A percentile compares a stretch with the other conserved stretches of the same genome.
phyloP scores from a whole-genome alignment of 2,797 vertebrate genomes.

The Ctenosaura bakeri region DNA sequence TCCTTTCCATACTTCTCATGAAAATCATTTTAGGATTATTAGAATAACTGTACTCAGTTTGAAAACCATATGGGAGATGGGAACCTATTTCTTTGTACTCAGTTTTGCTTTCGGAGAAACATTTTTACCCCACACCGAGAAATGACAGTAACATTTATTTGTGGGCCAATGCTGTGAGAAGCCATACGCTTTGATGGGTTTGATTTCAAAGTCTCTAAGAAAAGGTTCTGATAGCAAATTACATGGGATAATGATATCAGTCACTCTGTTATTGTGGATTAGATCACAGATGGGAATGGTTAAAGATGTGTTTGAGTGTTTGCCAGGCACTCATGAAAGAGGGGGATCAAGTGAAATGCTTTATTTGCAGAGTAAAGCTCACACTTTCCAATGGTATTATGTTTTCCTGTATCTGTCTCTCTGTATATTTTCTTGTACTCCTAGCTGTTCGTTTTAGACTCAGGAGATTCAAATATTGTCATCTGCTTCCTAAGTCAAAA shows the following conservation, averaged over 20 bases:
- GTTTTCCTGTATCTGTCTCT: constrained; percentile 7
- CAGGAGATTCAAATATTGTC: neutral
- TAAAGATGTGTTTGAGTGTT: constrained; percentile 24
- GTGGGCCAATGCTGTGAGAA: constrained; percentile 37
- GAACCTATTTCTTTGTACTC: neutral
- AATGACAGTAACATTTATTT: constrained; percentile 28
- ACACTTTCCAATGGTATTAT: neutral
- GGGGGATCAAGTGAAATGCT: constrained; percentile 18
- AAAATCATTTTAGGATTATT: constrained; percentile 9
- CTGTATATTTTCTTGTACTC: neutral
- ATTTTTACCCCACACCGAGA: constrained; percentile 30
- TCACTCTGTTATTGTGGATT: constrained; percentile 39
- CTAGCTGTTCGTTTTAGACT: neutral
- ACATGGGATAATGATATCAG: constrained; percentile 18
- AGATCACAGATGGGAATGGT: constrained; percentile 43
- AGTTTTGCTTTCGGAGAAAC: constrained; percentile 32
- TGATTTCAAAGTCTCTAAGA: constrained; percentile 35
- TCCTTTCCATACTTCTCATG: constrained; percentile 3
- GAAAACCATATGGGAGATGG: neutral
- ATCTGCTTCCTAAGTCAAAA: neutral
- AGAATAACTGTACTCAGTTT: constrained; percentile 3
- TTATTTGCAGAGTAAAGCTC: constrained; percentile 21
- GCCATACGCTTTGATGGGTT: constrained; percentile 22
- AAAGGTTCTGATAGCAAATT: constrained; percentile 28
- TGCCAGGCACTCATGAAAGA: constrained; percentile 33